Conservation (phyloP, 1,140 invertebrate genomes). For the Nilaparvata lugens region DNA sequence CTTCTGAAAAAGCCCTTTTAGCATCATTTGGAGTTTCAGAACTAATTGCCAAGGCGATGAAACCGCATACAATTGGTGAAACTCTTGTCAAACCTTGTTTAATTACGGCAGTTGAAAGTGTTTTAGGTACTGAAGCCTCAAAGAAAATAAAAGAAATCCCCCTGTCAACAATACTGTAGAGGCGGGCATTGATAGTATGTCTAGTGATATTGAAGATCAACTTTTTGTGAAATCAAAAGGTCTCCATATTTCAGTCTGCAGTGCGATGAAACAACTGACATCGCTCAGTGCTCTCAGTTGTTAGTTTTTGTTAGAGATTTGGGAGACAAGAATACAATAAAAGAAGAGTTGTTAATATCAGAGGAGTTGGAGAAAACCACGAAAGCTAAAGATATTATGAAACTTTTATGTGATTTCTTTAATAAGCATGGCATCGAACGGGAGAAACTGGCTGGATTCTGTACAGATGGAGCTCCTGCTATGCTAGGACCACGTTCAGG, state of each 20-base stretch:
- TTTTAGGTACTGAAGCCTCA: conserved; percentile 6
- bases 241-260: conserved; percentile 13
- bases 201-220: conserved; percentile 19
- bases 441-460: conserved; percentile 28
- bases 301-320: conserved; percentile 12
- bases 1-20: conserved; percentile 20
- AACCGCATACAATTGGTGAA: conserved; percentile 17
- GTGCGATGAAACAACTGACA: conserved; percentile 9
- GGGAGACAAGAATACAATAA: conserved; percentile 12
- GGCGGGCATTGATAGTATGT: conserved; percentile 11
- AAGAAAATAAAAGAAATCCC: conserved; percentile 18
- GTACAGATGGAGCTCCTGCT: conserved; percentile 30
- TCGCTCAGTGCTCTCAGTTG: conserved; percentile 10
- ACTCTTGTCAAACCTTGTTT: conserved; percentile 22
- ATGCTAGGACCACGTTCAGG: conserved; percentile 32
- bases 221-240: conserved; percentile 17
- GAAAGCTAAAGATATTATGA: conserved; percentile 27
- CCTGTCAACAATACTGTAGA: conserved; percentile 20
- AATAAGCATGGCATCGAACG: conserved; percentile 25
- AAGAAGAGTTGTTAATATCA: conserved; percentile 5
- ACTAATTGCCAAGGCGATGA: conserved; percentile 16
- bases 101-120: conserved; percentile 9
- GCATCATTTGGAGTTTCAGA: conserved; percentile 23
- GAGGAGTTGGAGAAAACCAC: conserved; percentile 20
- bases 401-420: conserved; percentile 25